Conservation (phyloP, 2,113 vertebrate genomes). For the Corapipo altera region DNA sequence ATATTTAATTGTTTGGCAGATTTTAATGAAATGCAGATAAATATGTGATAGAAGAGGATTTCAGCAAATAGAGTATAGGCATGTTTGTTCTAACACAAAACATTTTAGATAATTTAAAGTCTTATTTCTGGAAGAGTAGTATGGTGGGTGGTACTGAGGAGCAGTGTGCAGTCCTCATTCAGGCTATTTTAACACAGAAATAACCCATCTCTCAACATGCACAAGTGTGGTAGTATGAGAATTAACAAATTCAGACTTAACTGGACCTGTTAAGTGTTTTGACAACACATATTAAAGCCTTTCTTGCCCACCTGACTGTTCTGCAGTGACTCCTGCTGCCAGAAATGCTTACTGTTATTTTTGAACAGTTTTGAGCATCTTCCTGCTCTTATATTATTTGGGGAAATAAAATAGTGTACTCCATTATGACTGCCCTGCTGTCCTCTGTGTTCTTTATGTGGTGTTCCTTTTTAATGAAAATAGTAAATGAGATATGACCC, state of each 20-base stretch:
- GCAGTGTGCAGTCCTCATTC: rapidly evolving
- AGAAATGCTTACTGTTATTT: not conserved
- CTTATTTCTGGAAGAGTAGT: not conserved
- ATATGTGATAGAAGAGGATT: not conserved
- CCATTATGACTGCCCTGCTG: not conserved
- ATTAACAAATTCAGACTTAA: not conserved
- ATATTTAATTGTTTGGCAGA: not conserved
- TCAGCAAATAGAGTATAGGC: not conserved
- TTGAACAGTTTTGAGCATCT: not conserved
- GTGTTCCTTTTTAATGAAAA: not conserved
- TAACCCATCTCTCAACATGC: not conserved
- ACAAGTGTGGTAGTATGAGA: not conserved
- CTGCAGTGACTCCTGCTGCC: not conserved
- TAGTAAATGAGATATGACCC: not conserved
- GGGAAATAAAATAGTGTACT: not conserved
- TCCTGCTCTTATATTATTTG: not conserved
- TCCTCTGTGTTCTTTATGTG: not conserved
- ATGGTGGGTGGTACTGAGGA: not conserved
- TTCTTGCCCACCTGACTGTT: not conserved
- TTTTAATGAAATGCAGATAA: not conserved
- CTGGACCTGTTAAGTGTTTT: not conserved
- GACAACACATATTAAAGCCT: not conserved
- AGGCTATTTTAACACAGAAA: not conserved
- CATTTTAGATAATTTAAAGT: not conserved
- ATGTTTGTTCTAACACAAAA: not conserved